A percentile compares a stretch with the other conserved stretches of the same genome.
Evolutionary conservation across 2,113 vertebrate species (phyloP).

Genomic region (Rhynchomys soricoides): DNA sequence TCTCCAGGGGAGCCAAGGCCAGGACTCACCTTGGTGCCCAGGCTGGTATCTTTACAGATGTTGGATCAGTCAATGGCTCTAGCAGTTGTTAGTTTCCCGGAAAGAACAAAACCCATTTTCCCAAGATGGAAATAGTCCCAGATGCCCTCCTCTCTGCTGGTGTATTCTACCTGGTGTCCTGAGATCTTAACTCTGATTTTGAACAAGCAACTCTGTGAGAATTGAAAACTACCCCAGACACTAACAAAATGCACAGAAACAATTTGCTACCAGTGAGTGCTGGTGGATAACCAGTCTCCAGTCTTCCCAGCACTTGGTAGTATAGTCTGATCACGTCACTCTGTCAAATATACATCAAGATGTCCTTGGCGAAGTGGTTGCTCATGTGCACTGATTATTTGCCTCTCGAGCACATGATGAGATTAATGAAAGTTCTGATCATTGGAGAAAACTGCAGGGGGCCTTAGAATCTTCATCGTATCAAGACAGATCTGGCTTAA

Average conservation of each 20-base stretch:
- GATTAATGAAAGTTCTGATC: constrained; percentile 32
- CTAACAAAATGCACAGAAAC: background rate
- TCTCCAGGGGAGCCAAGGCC: background rate
- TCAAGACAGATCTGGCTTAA: constrained; percentile 11
- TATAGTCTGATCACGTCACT: background rate
- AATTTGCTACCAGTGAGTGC: background rate
- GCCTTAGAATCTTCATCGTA: constrained; percentile 11
- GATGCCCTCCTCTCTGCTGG: background rate
- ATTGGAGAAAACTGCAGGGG: background rate
- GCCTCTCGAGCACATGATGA: background rate
- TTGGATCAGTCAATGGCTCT: background rate
- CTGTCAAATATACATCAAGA: constrained; percentile 18
- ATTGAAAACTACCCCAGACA: background rate
- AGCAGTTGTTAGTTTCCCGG: background rate
- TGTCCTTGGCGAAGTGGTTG: background rate
- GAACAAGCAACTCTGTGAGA: background rate
- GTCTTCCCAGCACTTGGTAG: background rate
- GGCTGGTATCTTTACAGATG: background rate
- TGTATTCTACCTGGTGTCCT: background rate
- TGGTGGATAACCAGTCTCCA: background rate
- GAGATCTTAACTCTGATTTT: background rate
- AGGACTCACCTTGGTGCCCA: background rate
- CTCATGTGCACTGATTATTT: constrained; percentile 38
- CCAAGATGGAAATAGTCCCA: background rate
- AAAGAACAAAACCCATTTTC: background rate